Conservation (phyloP, 2,888 invertebrate species). For the Pristionchus entomophagus region DNA sequence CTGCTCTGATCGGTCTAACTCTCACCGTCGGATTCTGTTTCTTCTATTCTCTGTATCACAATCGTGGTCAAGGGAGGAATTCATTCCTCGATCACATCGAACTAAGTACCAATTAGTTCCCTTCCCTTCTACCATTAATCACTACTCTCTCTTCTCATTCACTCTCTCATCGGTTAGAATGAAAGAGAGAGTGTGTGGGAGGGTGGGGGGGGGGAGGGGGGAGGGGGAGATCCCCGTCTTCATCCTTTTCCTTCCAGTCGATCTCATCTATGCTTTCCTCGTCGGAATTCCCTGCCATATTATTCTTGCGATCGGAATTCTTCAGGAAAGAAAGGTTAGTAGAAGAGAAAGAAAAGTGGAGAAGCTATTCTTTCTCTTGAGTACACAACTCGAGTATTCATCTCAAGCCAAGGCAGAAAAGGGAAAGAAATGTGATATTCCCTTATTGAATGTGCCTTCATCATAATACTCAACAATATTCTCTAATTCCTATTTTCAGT, state of each 20-base stretch:
- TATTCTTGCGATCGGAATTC: conserved; percentile 58
- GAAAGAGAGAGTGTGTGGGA: not conserved
- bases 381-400: conserved; percentile 4
- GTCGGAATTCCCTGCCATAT: conserved; percentile 66
- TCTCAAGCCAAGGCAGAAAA: not conserved
- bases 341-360: not conserved
- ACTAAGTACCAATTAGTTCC: conserved; percentile 48
- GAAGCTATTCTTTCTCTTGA: no score
- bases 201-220: no score
- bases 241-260: conserved; percentile 56
- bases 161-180: no score
- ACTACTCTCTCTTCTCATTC: not conserved
- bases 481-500: not conserved
- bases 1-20: conserved; percentile 50
- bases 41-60: conserved; percentile 53
- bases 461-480: not conserved
- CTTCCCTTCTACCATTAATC: no score
- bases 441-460: not conserved
- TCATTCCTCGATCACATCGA: conserved; percentile 55
- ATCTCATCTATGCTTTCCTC: conserved; percentile 62
- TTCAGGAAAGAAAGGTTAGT: conserved; percentile 55
- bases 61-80: conserved; percentile 53
- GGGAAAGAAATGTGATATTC: conserved; percentile 18
- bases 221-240: no score
- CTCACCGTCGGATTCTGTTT: conserved; percentile 52